These are phyloP conservation scores for Argynnis bischoffii DNA, from an alignment of 2,888 invertebrate species.

Conservation along the genomic window DNA sequence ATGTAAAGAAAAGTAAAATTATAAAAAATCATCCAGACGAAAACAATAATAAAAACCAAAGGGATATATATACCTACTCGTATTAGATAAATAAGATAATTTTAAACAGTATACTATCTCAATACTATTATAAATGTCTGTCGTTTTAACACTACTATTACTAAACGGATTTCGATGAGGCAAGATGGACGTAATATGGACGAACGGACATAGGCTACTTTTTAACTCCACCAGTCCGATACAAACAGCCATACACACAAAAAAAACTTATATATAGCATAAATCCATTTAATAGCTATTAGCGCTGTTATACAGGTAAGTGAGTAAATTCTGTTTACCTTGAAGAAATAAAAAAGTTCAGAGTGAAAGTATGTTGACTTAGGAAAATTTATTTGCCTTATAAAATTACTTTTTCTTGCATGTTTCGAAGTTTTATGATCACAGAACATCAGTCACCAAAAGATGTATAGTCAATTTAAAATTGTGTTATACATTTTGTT, in stretches of 20 bases:
- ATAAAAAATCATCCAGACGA: too few species aligned
- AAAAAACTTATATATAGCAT: too few species aligned
- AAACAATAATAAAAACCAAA: too few species aligned
- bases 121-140: too few species aligned
- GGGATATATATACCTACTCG: too few species aligned
- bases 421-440: slow-evolving; percentile 14
- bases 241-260: not conserved
- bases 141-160: too few species aligned
- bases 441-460: slow-evolving; percentile 11
- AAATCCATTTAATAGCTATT: slow-evolving; percentile 12
- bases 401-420: slow-evolving; percentile 18
- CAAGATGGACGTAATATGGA: too few species aligned
- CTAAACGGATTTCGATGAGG: too few species aligned
- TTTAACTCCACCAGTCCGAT: not conserved
- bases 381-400: slow-evolving; percentile 19
- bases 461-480: slow-evolving; percentile 8
- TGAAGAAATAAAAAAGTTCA: slow-evolving; percentile 13
- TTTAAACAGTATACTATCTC: too few species aligned
- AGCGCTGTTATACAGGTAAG: slow-evolving; percentile 1
- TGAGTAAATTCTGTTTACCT: not conserved
- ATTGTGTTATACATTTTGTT: slow-evolving; percentile 6
- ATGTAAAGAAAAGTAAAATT: too few species aligned
- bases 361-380: slow-evolving; percentile 15
- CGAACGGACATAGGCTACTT: too few species aligned
- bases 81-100: too few species aligned